phyloP scores from a whole-genome alignment of 2,888 invertebrate genomes.

The Branchipolynoe longqiensis region DNA sequence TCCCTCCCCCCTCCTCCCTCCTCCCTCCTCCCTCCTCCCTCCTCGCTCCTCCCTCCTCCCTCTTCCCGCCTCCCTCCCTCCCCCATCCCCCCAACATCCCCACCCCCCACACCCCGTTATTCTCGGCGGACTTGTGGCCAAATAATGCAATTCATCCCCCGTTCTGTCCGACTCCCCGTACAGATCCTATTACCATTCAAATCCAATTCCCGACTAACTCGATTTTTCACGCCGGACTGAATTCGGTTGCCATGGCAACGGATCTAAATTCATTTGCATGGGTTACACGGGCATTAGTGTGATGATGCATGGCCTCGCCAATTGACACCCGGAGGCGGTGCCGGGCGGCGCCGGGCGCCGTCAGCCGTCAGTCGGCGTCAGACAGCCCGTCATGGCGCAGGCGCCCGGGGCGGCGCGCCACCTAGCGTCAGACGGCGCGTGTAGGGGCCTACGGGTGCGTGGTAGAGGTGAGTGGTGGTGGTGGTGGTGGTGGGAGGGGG shows the following conservation, averaged over 20 bases:
- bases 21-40: neutral
- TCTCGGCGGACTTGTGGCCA: conserved; percentile 45
- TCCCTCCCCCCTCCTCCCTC: neutral
- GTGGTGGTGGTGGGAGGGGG: neutral
- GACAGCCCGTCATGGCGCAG: conserved; percentile 21
- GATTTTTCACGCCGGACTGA: conserved; percentile 59
- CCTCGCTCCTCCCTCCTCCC: neutral
- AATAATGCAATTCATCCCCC: conserved; percentile 47
- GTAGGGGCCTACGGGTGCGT: conserved; percentile 11
- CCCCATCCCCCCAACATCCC: neutral
- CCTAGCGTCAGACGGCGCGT: neutral
- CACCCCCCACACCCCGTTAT: conserved; percentile 15
- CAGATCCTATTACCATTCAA: conserved; percentile 60
- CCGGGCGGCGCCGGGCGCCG: conserved; percentile 4
- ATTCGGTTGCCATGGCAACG: conserved; percentile 59
- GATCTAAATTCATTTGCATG: conserved; percentile 57
- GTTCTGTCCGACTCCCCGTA: conserved; percentile 18
- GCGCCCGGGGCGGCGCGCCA: conserved; percentile 9
- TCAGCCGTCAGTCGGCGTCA: conserved; percentile 37
- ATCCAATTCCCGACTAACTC: conserved; percentile 60
- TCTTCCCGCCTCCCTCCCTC: neutral
- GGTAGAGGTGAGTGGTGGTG: neutral
- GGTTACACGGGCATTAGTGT: conserved; percentile 52
- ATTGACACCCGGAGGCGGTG: conserved; percentile 33
- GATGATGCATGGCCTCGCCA: conserved; percentile 30